Evolutionary conservation across 1,140 invertebrate species (phyloP).

Genomic region (Neodiprion lecontei): DNA sequence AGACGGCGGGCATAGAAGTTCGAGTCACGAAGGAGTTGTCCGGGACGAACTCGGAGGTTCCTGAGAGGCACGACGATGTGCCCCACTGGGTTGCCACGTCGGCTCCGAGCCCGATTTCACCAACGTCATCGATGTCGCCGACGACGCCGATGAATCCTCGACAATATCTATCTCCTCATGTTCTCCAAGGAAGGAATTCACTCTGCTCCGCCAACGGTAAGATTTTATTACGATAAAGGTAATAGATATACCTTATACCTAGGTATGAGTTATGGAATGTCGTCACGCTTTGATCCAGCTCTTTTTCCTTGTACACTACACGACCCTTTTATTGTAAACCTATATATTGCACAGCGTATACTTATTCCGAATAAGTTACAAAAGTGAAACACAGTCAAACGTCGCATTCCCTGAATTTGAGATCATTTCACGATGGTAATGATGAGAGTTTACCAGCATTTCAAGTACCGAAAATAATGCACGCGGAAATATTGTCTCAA

Average conservation of each 20-base stretch:
- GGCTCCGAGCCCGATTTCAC: slow-evolving; percentile 35
- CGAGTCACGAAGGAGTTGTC: slow-evolving; percentile 50
- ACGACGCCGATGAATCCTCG: slow-evolving; percentile 48
- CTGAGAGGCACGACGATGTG: slow-evolving; percentile 34
- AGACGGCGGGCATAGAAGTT: slow-evolving; percentile 53
- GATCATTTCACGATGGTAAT: too few species aligned
- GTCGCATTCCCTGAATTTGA: too few species aligned
- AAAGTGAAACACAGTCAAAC: too few species aligned
- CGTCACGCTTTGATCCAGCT: too few species aligned
- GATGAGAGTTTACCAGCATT: too few species aligned
- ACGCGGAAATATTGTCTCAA: too few species aligned
- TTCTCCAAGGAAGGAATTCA: slow-evolving; percentile 57
- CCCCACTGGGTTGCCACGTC: slow-evolving; percentile 40
- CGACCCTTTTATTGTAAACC: too few species aligned
- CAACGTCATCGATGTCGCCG: not conserved
- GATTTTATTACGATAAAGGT: slow-evolving; percentile 19
- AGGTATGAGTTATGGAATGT: too few species aligned
- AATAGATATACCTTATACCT: slow-evolving; percentile 16
- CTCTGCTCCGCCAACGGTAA: slow-evolving; percentile 57
- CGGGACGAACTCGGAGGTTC: slow-evolving; percentile 26
- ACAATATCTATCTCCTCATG: slow-evolving; percentile 58
- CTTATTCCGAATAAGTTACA: too few species aligned
- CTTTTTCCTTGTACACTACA: too few species aligned
- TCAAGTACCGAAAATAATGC: too few species aligned
- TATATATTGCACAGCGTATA: too few species aligned